Conservation (phyloP, 2,797 vertebrate species). For the Falco peregrinus region DNA sequence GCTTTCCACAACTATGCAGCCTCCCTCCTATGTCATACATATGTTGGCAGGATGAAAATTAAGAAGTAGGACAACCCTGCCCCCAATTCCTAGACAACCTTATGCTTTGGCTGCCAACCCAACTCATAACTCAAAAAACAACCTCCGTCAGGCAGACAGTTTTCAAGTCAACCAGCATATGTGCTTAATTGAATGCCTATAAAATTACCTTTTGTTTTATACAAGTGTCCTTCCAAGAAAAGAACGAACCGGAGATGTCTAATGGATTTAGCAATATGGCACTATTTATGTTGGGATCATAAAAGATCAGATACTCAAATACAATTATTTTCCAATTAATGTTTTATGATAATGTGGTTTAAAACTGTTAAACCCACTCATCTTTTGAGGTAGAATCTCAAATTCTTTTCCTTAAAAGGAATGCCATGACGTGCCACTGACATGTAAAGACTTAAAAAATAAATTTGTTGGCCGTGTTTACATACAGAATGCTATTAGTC, state of each 20-base stretch:
- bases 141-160: not conserved
- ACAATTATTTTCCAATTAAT: not conserved
- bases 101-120: conserved; percentile 25
- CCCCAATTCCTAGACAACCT: conserved; percentile 7
- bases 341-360: not conserved
- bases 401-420: not conserved
- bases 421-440: not conserved
- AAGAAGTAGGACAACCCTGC: conserved; percentile 6
- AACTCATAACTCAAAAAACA: not conserved
- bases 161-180: not conserved
- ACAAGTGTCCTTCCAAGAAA: not conserved
- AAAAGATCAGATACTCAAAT: not conserved
- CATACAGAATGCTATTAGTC: not conserved
- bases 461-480: not conserved
- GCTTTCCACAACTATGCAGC: conserved; percentile 20
- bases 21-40: not conserved
- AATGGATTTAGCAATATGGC: not conserved
- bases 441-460: not conserved
- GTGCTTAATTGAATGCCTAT: conserved; percentile 13
- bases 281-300: not conserved
- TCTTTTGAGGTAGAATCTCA: not conserved
- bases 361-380: not conserved
- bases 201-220: conserved; percentile 40
- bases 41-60: conserved; percentile 8
- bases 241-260: not conserved